Conservation (phyloP, 2,797 vertebrate species). For the Valencia hispanica region DNA sequence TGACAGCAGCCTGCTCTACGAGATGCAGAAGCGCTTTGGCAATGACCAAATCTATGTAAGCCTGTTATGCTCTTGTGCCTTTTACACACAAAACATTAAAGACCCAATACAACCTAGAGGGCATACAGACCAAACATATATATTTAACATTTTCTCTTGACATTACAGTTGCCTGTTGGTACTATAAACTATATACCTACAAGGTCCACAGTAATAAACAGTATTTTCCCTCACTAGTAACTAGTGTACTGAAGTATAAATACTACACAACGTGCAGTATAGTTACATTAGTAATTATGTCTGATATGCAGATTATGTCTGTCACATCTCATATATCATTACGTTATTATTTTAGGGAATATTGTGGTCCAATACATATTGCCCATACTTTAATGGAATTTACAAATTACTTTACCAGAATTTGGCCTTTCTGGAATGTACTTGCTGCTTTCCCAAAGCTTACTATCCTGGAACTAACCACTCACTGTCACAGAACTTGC, state of each 20-base stretch:
- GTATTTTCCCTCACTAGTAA: conserved; percentile 10
- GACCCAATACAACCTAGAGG: conserved; percentile 20
- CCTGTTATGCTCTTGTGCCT: conserved; percentile 20
- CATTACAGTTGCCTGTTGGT: conserved; percentile 26
- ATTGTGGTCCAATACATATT: neutral
- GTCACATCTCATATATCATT: neutral
- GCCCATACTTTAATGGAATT: neutral
- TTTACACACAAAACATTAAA: conserved; percentile 25
- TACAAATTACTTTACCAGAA: too few species aligned
- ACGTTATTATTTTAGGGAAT: neutral
- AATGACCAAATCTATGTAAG: conserved; percentile 97
- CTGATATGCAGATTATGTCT: neutral
- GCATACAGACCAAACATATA: conserved; percentile 13
- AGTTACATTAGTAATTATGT: neutral
- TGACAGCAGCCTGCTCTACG: conserved; percentile 93
- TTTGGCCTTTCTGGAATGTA: too few species aligned
- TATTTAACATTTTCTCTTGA: conserved; percentile 15
- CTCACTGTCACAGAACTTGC: too few species aligned
- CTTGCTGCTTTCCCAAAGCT: too few species aligned
- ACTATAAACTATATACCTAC: conserved; percentile 14
- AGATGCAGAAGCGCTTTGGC: conserved; percentile 96
- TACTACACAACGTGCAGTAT: conserved; percentile 2
- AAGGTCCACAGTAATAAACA: neutral
- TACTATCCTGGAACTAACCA: too few species aligned
- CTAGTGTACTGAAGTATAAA: neutral